Conservation (phyloP, 2,797 vertebrate species). For the Gobio occitaniae region DNA sequence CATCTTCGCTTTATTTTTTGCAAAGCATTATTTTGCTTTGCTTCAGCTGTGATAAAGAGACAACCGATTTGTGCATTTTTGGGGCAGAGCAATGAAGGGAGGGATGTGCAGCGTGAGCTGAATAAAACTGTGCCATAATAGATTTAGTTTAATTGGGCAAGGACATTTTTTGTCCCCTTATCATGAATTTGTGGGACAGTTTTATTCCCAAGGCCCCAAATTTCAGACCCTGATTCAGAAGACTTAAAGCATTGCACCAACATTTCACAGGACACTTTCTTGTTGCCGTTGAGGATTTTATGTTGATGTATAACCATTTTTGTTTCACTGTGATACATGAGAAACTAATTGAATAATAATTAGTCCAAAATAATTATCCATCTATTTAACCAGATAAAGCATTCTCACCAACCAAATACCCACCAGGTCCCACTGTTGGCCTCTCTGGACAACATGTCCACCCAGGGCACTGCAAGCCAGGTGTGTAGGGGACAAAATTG, state of each 20-base stretch:
- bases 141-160: background rate
- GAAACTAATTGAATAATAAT: background rate
- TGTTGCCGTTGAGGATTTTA: background rate
- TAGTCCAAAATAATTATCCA: background rate
- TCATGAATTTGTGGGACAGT: too few species aligned
- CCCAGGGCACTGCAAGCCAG: background rate
- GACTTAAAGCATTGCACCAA: background rate
- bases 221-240: background rate
- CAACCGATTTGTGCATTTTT: too few species aligned
- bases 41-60: too few species aligned
- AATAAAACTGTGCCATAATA: background rate
- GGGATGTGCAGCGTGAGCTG: background rate
- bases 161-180: background rate
- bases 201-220: background rate
- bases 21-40: too few species aligned
- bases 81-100: too few species aligned
- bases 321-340: background rate
- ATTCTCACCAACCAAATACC: background rate
- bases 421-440: background rate
- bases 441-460: background rate
- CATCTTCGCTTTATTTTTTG: too few species aligned
- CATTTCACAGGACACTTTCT: background rate
- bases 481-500: constrained; percentile 48
- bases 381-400: background rate
- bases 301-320: background rate